phyloP scores from a whole-genome alignment of 1,140 invertebrate species.

The Augochlora pura region DNA sequence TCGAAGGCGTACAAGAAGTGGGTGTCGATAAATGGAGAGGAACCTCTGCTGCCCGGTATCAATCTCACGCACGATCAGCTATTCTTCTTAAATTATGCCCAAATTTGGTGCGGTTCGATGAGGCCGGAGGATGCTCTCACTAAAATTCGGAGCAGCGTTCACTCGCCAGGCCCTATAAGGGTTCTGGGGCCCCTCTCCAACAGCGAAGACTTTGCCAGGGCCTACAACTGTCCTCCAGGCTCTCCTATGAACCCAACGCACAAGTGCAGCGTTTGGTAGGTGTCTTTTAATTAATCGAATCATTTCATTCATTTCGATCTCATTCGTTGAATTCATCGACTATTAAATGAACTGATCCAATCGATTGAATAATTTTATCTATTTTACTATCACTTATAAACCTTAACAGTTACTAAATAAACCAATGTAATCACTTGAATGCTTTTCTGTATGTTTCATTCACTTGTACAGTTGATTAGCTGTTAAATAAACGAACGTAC shows the following conservation, averaged over 20 bases:
- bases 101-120: slow-evolving; percentile 99
- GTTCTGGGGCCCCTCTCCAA: slow-evolving; percentile 96
- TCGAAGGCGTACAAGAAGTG: slow-evolving; percentile 89
- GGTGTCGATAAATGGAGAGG: slow-evolving; percentile 86
- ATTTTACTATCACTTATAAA: background rate
- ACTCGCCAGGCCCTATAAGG: slow-evolving; percentile 95
- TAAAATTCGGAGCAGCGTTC: slow-evolving; percentile 96
- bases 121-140: slow-evolving; percentile 96
- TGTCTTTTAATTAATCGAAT: background rate
- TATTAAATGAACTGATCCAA: too few species aligned
- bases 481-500: background rate
- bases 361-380: too few species aligned
- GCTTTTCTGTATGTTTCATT: background rate
- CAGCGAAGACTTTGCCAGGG: slow-evolving; percentile 92
- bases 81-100: slow-evolving; percentile 94
- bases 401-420: too few species aligned
- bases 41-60: slow-evolving; percentile 88
- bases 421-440: background rate
- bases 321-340: too few species aligned
- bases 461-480: too few species aligned
- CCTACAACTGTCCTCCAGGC: slow-evolving; percentile 88
- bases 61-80: slow-evolving; percentile 92
- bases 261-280: slow-evolving; percentile 96
- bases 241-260: slow-evolving; percentile 94
- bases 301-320: background rate